Evolutionary conservation across 2,888 invertebrate genomes (phyloP), one percentile per base, ranked within the genome.

Genomic region (Poecilus cupreus): DNA sequence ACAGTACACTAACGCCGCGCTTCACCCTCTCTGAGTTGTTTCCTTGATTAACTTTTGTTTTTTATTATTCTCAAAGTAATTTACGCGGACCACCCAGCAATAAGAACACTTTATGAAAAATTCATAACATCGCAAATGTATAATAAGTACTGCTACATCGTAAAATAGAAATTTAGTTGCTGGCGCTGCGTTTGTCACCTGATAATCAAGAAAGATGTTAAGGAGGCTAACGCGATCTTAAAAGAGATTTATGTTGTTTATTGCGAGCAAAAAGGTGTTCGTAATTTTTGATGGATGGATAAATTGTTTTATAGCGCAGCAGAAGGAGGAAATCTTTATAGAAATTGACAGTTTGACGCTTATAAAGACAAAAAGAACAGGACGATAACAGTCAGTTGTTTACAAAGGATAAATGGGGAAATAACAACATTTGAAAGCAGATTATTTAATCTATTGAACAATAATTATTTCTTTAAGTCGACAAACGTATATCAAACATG

Each of bases 221-320:
- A 43, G 11, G 43, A n/a, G n/a, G n/a, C n/a, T n/a, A 43, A 11
- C 3, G 13, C n/a, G 60, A 11, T 20, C 11, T 3, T 26, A 24
- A 60, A 60, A 60, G 60, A 60, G 54, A 24, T 60, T 60, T 60
- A 26, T 60, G 26, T 60, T 60, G 26, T 60, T 60, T 60, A n/a
- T 4, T 8, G 24, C 11, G 13, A 24, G 22, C 26, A 60, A 60
- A 24, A 24, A 60, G 26, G 11, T 54, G 54, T 26, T 26, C 24
- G n/a, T 60, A 60, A 26, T 60, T 18, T 54, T 60, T 60, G 60
- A 60, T 60, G n/a, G 60, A 60, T 60, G 60, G 26, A 26, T n/a
- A n/a, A 60, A 26, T 60, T 54, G 54, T 54, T 54, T 60, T 60
- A 26, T 60, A 26, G 11, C 20, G 8, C 6, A 5, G 43, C n/a